Percentiles rank a stretch among this genome's conserved stretches.
Conservation (phyloP, 2,113 vertebrate genomes). For the Bufo bufo region DNA sequence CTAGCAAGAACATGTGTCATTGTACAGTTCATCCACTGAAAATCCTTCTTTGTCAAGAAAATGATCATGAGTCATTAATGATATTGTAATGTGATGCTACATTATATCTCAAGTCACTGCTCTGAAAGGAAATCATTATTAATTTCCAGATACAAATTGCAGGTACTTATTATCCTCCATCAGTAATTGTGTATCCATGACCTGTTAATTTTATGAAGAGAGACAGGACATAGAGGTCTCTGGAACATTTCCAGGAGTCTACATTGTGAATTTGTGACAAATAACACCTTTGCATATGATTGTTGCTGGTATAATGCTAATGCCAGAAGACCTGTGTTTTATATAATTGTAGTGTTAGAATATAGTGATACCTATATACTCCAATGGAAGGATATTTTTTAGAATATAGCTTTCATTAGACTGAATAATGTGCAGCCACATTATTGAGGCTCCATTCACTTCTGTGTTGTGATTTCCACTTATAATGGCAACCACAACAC, state of each 20-base stretch:
- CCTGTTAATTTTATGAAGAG: neutral
- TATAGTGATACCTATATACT: neutral
- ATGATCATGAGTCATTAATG: neutral
- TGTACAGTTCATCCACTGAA: neutral
- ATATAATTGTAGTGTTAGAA: neutral
- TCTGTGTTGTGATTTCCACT: no score
- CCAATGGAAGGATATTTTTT: no score
- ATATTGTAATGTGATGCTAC: neutral
- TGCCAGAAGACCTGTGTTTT: neutral
- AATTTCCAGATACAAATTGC: conserved; percentile 5
- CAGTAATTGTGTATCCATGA: neutral
- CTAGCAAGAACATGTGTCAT: no score
- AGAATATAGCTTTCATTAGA: no score
- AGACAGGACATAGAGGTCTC: neutral
- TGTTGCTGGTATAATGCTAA: neutral
- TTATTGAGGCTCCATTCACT: no score
- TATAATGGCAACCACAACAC: no score
- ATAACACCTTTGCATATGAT: neutral
- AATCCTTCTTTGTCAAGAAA: no score
- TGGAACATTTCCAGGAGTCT: neutral
- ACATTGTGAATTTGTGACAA: neutral
- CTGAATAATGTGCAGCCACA: no score
- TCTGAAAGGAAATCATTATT: neutral
- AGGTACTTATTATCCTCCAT: neutral
- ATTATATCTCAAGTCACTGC: neutral